Evolutionary conservation across 2,888 invertebrate species (phyloP).

Genomic region (Sipha maydis): DNA sequence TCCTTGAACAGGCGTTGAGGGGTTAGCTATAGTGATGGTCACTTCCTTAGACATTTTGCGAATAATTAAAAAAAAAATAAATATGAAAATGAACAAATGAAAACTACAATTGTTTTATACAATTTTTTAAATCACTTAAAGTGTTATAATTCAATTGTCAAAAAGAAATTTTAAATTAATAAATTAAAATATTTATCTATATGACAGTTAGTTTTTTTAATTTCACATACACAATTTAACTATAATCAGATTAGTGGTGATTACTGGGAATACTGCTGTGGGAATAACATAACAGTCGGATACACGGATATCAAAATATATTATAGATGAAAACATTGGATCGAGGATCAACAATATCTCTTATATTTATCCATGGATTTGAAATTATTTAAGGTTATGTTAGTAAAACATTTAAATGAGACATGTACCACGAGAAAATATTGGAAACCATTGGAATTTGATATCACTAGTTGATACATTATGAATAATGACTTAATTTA

Average conservation of each 20-base stretch:
- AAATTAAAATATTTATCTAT: background rate
- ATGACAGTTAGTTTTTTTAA: background rate
- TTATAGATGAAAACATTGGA: background rate
- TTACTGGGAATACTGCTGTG: no score
- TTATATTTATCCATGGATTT: background rate
- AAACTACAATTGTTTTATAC: background rate
- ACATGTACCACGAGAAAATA: no score
- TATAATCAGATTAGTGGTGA: no score
- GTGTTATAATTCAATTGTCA: background rate
- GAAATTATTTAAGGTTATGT: background rate
- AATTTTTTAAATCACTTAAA: background rate
- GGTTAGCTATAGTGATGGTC: constrained; percentile 1
- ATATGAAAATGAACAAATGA: no score
- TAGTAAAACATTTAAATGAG: background rate
- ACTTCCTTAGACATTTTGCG: constrained; percentile 44
- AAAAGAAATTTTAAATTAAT: background rate
- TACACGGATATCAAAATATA: background rate
- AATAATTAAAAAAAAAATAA: background rate
- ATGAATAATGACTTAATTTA: no score
- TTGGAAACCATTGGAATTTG: background rate
- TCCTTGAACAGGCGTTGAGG: constrained; percentile 50
- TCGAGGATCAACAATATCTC: background rate
- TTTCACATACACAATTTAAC: no score
- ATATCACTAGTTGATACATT: no score
- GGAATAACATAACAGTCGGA: background rate